These are phyloP conservation scores for Acanthochromis polyacanthus DNA, from an alignment of 2,113 vertebrate genomes.

Conservation along the genomic window DNA sequence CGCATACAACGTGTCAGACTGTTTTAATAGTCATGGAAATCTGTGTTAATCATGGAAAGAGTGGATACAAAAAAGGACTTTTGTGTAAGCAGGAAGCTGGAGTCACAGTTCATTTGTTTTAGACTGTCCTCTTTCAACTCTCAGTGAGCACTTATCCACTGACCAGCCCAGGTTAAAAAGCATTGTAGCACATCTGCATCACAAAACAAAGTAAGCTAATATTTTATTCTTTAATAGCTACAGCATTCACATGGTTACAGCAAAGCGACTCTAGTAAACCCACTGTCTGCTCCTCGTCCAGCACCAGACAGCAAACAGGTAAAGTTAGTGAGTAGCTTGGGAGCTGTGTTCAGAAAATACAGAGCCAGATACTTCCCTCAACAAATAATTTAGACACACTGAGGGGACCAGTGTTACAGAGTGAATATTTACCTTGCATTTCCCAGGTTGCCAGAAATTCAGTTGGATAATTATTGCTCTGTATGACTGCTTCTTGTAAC, in stretches of 20 bases:
- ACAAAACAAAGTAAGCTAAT: neutral
- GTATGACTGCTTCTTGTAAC: too few relatives aligned
- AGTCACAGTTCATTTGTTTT: slow-evolving; percentile 7
- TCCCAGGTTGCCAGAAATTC: too few relatives aligned
- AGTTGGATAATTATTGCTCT: too few relatives aligned
- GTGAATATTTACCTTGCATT: too few relatives aligned
- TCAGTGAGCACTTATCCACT: neutral
- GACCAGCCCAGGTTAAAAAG: neutral
- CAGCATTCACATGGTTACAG: neutral
- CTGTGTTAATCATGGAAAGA: slow-evolving; percentile 50
- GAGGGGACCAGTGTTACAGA: too few relatives aligned
- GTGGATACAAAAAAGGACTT: slow-evolving; percentile 9
- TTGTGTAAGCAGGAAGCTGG: slow-evolving; percentile 11
- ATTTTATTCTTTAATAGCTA: neutral
- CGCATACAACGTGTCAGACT: slow-evolving; percentile 2
- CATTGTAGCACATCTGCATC: neutral
- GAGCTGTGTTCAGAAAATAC: neutral
- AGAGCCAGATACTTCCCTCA: neutral
- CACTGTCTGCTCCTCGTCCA: too few relatives aligned
- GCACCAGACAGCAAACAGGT: too few relatives aligned
- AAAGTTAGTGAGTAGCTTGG: too few relatives aligned
- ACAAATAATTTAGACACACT: neutral
- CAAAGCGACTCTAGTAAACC: too few relatives aligned
- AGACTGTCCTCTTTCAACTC: slow-evolving; percentile 27
- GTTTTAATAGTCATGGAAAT: slow-evolving; percentile 34